Evolutionary conservation across 2,113 vertebrate species (phyloP).

Genomic region (Ptilonorhynchus violaceus): DNA sequence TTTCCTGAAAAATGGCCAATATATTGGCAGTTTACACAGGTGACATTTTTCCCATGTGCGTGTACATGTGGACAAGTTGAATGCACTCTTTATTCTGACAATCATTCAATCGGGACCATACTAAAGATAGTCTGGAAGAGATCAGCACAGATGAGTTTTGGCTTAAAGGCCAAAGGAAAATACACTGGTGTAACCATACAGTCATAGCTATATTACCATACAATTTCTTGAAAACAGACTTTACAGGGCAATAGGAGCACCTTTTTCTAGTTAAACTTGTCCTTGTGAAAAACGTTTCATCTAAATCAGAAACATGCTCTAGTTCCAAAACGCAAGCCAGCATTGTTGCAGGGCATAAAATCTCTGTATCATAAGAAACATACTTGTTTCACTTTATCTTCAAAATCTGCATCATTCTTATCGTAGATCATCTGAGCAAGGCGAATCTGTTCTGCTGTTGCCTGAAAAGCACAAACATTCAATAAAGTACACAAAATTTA

Average conservation of each 20-base stretch:
- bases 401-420: conserved; percentile 94
- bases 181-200: not conserved
- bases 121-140: not conserved
- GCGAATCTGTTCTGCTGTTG: conserved; percentile 97
- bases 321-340: not conserved
- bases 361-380: conserved; percentile 3
- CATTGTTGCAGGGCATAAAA: not conserved
- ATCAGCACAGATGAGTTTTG: not conserved
- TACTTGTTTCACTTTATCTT: conserved; percentile 96
- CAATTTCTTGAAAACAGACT: not conserved
- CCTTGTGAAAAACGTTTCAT: not conserved
- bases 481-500: not conserved
- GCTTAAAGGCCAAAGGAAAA: not conserved
- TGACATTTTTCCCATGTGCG: not conserved
- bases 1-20: not conserved
- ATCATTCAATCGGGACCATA: not conserved
- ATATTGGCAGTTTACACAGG: not conserved
- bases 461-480: conserved; percentile 72
- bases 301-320: not conserved
- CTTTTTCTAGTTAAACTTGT: not conserved
- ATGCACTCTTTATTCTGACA: not conserved
- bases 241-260: not conserved
- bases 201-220: not conserved
- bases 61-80: not conserved
- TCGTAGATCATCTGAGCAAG: conserved; percentile 95